A percentile compares a stretch with the other conserved stretches of the same genome.
Conservation (phyloP, 1,140 invertebrate species). For the Ctenoplectra terminalis region DNA sequence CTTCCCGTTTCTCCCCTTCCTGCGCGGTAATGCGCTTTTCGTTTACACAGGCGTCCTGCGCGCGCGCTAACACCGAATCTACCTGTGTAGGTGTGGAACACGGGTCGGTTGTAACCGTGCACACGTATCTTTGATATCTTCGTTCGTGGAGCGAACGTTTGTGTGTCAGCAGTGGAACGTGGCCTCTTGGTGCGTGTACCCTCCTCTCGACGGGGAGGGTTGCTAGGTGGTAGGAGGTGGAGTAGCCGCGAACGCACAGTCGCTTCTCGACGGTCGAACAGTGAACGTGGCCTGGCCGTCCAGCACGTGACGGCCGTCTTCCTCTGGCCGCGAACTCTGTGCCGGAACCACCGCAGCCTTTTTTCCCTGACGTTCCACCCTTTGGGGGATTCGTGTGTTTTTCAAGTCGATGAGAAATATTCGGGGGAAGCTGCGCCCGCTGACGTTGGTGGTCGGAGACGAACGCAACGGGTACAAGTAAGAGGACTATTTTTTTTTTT, state of each 20-base stretch:
- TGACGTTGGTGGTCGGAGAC: too few species aligned
- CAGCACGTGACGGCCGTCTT: constrained; percentile 1
- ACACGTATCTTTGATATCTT: constrained; percentile 40
- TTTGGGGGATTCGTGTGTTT: constrained; percentile 3
- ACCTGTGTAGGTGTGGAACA: not conserved
- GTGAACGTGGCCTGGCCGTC: constrained; percentile 53
- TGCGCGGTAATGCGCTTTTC: constrained; percentile 17
- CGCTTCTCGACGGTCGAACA: constrained; percentile 72
- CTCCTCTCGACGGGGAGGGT: constrained; percentile 48
- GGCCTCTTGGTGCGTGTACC: constrained; percentile 21
- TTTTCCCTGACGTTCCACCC: not conserved
- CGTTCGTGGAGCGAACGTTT: constrained; percentile 30
- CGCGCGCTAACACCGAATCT: not conserved
- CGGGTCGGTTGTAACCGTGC: not conserved
- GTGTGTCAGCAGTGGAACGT: constrained; percentile 50
- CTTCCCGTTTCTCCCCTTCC: not conserved
- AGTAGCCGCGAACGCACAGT: constrained; percentile 73
- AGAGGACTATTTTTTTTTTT: not conserved
- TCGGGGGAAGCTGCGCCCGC: too few species aligned
- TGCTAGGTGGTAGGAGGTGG: constrained; percentile 70
- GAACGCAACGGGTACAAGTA: not conserved
- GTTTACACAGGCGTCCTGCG: not conserved
- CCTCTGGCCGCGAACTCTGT: not conserved
- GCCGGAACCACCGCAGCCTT: not conserved
- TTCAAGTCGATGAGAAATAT: not conserved